Evolutionary conservation across 1,140 invertebrate genomes (phyloP).

Genomic region (Nebria ingens): DNA sequence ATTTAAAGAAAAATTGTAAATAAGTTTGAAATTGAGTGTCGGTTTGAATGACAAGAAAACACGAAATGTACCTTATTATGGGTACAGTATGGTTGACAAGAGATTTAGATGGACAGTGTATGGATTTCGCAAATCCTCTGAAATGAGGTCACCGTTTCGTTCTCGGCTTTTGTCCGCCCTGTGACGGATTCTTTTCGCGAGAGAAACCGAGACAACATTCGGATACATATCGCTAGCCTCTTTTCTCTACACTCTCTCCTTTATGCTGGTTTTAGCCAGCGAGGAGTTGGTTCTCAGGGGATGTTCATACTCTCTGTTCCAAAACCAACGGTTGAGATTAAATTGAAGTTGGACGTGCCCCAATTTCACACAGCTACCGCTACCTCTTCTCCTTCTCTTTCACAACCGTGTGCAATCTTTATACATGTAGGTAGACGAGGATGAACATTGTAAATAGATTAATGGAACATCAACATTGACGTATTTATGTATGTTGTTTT

Average conservation of each 20-base stretch:
- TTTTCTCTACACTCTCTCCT: background rate
- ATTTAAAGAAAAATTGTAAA: no score
- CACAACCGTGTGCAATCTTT: background rate
- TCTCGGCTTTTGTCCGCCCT: background rate
- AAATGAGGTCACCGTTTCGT: background rate
- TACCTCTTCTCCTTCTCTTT: background rate
- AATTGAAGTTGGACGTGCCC: slow-evolving; percentile 1
- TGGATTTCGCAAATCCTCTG: background rate
- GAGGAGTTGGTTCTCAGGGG: background rate
- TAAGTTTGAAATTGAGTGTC: no score
- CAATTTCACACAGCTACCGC: background rate
- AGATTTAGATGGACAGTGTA: background rate
- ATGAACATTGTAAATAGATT: background rate
- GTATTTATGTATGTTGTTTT: background rate
- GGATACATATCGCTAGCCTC: background rate
- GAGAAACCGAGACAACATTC: no score
- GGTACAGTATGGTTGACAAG: background rate
- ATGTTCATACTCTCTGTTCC: background rate
- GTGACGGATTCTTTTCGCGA: background rate
- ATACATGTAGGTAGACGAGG: background rate
- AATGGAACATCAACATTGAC: background rate
- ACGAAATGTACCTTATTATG: no score
- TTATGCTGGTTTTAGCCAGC: background rate
- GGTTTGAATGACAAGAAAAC: no score
- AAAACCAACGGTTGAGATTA: slow-evolving; percentile 3